Evolutionary conservation across 1,140 invertebrate species (phyloP).

Genomic region (Drosophila pallidifrons): DNA sequence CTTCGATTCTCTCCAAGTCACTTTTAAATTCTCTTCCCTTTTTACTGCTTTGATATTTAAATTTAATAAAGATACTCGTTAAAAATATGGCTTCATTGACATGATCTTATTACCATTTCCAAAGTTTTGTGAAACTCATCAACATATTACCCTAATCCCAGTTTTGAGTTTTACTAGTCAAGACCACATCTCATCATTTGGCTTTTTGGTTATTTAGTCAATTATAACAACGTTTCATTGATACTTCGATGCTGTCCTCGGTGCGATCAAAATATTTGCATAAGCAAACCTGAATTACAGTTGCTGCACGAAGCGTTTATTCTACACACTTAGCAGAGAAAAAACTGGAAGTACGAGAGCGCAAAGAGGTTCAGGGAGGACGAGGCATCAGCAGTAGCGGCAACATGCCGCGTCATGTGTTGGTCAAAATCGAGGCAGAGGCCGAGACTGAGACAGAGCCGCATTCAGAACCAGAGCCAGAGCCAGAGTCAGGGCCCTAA

Average conservation of each 20-base stretch:
- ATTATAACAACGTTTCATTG: slow-evolving; percentile 38
- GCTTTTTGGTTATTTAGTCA: slow-evolving; percentile 28
- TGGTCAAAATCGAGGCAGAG: slow-evolving; percentile 33
- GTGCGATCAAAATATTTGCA: slow-evolving; percentile 75
- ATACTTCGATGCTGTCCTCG: slow-evolving; percentile 51
- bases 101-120: neutral
- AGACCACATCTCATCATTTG: slow-evolving; percentile 22
- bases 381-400: slow-evolving; percentile 15
- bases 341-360: slow-evolving; percentile 20
- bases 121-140: neutral
- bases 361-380: slow-evolving; percentile 24
- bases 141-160: neutral
- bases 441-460: slow-evolving; percentile 15
- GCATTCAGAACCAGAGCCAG: slow-evolving; percentile 15
- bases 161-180: neutral
- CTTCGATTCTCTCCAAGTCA: too few species aligned
- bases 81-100: too few species aligned
- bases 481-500: slow-evolving; percentile 18
- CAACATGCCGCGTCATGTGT: slow-evolving; percentile 69
- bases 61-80: too few species aligned
- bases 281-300: slow-evolving; percentile 74
- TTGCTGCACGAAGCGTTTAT: slow-evolving; percentile 40
- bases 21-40: too few species aligned
- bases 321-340: neutral
- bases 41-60: too few species aligned